A percentile compares a stretch with the other conserved stretches of the same genome.
phyloP scores from a whole-genome alignment of 2,888 invertebrate species.

The Lathronympha strigana region DNA sequence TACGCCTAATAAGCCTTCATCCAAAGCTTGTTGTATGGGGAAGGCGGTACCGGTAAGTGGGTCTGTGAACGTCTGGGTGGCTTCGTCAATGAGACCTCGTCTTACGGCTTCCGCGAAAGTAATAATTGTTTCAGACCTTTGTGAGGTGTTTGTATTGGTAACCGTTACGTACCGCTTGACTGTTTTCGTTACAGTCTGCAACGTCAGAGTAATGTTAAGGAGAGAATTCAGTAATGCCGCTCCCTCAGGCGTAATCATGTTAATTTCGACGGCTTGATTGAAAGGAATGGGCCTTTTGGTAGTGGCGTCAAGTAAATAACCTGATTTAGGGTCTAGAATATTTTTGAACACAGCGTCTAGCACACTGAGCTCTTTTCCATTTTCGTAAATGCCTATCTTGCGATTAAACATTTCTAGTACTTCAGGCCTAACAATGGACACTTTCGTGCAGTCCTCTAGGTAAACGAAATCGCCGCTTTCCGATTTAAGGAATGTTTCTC shows the following conservation, averaged over 20 bases:
- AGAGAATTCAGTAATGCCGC: constrained; percentile 93
- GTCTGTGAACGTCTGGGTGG: constrained; percentile 89
- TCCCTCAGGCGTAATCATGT: constrained; percentile 94
- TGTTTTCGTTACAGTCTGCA: constrained; percentile 93
- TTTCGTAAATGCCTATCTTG: constrained; percentile 91
- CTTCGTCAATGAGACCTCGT: constrained; percentile 91
- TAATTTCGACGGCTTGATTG: constrained; percentile 93
- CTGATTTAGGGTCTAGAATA: constrained; percentile 94
- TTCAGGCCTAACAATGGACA: constrained; percentile 92
- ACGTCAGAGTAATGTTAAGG: constrained; percentile 93
- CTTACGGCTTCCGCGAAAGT: constrained; percentile 91
- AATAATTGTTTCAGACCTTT: constrained; percentile 84
- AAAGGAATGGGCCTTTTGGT: constrained; percentile 90
- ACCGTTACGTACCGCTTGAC: constrained; percentile 92
- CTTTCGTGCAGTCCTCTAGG: constrained; percentile 91
- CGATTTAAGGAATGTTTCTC: constrained; percentile 89
- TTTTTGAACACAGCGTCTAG: constrained; percentile 94
- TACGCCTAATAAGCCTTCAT: constrained; percentile 88
- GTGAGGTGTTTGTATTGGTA: constrained; percentile 85
- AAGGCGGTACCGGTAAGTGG: constrained; percentile 89
- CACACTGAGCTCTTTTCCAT: constrained; percentile 91
- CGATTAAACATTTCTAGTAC: constrained; percentile 93
- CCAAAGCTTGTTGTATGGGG: constrained; percentile 90
- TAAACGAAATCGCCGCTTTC: constrained; percentile 90
- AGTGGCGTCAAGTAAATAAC: constrained; percentile 91